Evolutionary conservation across 1,140 invertebrate species (phyloP), one percentile per base, ranked within the genome.

Genomic region (Lasioglossum baleicum): DNA sequence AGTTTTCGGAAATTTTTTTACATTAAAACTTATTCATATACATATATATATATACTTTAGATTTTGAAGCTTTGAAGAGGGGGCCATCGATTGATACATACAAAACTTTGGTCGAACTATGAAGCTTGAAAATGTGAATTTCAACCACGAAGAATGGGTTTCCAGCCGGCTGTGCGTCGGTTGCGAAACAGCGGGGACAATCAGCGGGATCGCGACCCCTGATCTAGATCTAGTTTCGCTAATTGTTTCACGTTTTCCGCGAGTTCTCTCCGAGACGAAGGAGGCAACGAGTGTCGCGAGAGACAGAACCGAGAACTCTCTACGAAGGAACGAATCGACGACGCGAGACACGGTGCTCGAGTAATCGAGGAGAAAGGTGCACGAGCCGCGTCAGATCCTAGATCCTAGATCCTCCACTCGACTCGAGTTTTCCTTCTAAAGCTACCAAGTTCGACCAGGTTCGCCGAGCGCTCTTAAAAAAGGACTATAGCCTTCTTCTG

Each of bases 401-500:
- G 35, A 63, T 56, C 66, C 60, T 48, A 48, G 13, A 48, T 48
- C 44, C 10, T 48, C 44, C 8, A 11, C 44, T 10, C 44, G 44
- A 11, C 44, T 48, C 44, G 44, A 56, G 20, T 17, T 56, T 15
- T 56, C 13, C 6, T 15, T 56, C 51, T 56, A 20, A 15, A 15
- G 15, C 51, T 56, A 56, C 51, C 51, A 15, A 15, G 15, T 48
- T 48, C 44, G 44, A 48, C 44, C 44, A 48, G 44, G 44, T 48
- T 48, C 44, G 17, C 15, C 26, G 60, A 70, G 74, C 73, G 61
- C 31, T 35, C 20, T 17, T 74, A 88, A 80, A 86, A 82, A 74
- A 85, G 82, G 17, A 56, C 51, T 11, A 51, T 11, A 51, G 87
- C 81, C 74, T 77, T 75, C 87, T 81, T 84, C 60, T 35, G 80